Evolutionary conservation across 2,113 vertebrate species (phyloP).

Genomic region (Balaenoptera acutorostrata): DNA sequence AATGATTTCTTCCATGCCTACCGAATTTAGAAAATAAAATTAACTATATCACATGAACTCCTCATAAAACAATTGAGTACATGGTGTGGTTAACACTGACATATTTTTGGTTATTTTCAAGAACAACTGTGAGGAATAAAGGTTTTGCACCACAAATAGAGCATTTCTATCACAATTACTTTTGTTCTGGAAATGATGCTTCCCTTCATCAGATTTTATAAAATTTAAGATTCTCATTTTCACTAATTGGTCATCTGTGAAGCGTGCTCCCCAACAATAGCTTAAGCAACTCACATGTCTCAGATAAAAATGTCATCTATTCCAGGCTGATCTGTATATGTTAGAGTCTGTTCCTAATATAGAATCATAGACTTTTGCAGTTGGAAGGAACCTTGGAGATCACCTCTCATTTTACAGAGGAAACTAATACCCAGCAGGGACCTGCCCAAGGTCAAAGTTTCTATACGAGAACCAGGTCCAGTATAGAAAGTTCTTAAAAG

Average conservation of each 20-base stretch:
- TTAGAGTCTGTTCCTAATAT: conserved; percentile 68
- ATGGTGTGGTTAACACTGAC: not conserved
- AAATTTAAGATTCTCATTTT: not conserved
- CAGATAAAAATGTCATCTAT: conserved; percentile 58
- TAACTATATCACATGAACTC: conserved; percentile 15
- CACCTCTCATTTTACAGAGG: conserved; percentile 66
- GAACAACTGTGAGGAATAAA: conserved; percentile 35
- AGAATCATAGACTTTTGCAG: conserved; percentile 57
- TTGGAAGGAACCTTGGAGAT: conserved; percentile 64
- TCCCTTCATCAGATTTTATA: conserved; percentile 3
- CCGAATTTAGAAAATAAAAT: conserved; percentile 42
- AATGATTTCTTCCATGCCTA: conserved; percentile 5
- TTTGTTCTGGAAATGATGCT: conserved; percentile 41
- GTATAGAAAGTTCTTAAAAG: conserved; percentile 36
- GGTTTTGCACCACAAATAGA: not conserved
- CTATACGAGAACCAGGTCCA: not conserved
- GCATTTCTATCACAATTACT: conserved; percentile 14
- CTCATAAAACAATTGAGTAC: conserved; percentile 4
- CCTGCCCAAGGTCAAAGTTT: conserved; percentile 53
- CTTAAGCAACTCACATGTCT: conserved; percentile 46
- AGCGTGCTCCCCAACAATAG: conserved; percentile 14
- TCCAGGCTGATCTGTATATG: conserved; percentile 41
- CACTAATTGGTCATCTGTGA: not conserved
- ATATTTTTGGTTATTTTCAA: conserved; percentile 16
- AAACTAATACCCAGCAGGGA: conserved; percentile 54